Base-by-base conservation (phyloP, 2,797 vertebrate species). In the Bradypodion pumilum region DNA sequence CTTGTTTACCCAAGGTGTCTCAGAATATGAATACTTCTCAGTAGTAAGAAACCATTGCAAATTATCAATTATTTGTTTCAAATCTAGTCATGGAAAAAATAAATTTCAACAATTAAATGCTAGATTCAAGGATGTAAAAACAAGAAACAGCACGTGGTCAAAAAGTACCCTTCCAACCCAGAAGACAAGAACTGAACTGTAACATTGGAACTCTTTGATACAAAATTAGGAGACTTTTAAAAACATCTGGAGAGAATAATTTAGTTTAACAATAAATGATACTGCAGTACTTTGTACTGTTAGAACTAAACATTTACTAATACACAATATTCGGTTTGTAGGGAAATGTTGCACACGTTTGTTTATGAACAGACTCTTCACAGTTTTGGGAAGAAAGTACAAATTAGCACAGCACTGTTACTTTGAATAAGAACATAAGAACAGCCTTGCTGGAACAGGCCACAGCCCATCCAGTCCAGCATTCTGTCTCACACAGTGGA, bases 1-100 rank as follows among this genome's bases (percentile, higher is more conserved):
- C 42, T 21, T 83, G 87, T 40, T 56, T 19, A 56, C 52, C 13
- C 19, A 56, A 56, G 46, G 52, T 1, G 1, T 29, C 12, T 85
- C 80, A 82, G 1, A 29, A 62, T 40, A 29, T 79, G 69, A 86
- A 90, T 1, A 56, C 69, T 81, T 90, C 78, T 63, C 70, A 66
- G 74, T 23, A 85, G 23, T 72, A 29, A 83, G 83, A 86, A 75
- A 0, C 46, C 60, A 13, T 65, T 63, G 52, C 0, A 63, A 29
- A 3, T 84, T 78, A 82, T 74, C 78, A 16, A 73, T 0, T 78
- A 81, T 84, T 42, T 37, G 65, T 37, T 74, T 46, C 49, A 56
- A 82, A 80, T 66, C 6, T 12, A 15, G 12, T 74, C 29, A 23
- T 66, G 44, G 15, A 16, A 40, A 16, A 40, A 66, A 32, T 56